Percentiles rank a stretch among this genome's conserved stretches.
Conservation (phyloP, 2,888 invertebrate genomes). For the Ypsolopha scabrella region DNA sequence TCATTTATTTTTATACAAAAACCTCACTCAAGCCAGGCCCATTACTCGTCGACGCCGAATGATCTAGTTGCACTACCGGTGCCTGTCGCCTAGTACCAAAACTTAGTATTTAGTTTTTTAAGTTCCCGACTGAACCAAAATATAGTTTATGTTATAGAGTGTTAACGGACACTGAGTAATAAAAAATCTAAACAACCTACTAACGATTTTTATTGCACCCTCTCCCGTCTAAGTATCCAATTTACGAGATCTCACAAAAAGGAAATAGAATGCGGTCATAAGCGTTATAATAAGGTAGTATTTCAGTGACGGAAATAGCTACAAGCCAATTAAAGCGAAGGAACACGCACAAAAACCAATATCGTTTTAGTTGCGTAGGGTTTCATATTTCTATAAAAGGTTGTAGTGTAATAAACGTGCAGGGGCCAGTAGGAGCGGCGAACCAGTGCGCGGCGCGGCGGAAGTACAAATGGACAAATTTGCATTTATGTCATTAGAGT, state of each 20-base stretch:
- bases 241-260: background rate
- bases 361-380: constrained; percentile 5
- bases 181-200: constrained; percentile 38
- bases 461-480: constrained; percentile 56
- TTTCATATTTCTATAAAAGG: constrained; percentile 19
- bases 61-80: background rate
- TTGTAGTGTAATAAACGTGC: constrained; percentile 6
- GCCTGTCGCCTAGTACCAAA: constrained; percentile 39
- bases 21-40: background rate
- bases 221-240: background rate
- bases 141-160: constrained; percentile 49
- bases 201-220: constrained; percentile 18
- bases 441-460: constrained; percentile 27
- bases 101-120: constrained; percentile 61
- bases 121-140: constrained; percentile 70
- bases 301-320: constrained; percentile 26
- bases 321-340: constrained; percentile 32
- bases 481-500: constrained; percentile 59
- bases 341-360: constrained; percentile 24
- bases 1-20: background rate
- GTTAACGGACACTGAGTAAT: constrained; percentile 56
- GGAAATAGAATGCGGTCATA: constrained; percentile 1
- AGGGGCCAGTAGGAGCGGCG: constrained; percentile 12
- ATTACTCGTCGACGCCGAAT: too few species aligned
- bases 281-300: background rate